Percentiles rank a stretch among this genome's conserved stretches.
Conservation (phyloP, 2,888 invertebrate species). For the Seladonia tumulorum region DNA sequence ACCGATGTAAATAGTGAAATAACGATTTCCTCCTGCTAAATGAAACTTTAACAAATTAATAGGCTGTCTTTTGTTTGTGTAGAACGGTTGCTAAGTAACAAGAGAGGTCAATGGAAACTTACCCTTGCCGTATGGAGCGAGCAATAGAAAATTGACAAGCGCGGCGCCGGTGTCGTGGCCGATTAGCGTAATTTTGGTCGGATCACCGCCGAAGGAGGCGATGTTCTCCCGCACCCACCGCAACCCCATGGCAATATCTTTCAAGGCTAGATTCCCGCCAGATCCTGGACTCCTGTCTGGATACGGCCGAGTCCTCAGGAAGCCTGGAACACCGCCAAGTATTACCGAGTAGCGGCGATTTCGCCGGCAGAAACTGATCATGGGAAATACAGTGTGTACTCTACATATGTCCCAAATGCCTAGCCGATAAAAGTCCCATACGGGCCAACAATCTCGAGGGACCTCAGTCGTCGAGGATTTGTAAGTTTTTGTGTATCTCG, state of each 20-base stretch:
- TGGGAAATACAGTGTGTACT: no score
- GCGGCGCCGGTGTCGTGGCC: constrained; percentile 96
- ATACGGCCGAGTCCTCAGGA: constrained; percentile 85
- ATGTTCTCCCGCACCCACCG: constrained; percentile 94
- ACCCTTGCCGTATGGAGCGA: constrained; percentile 92
- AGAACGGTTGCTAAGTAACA: background rate
- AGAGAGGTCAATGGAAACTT: constrained; percentile 25
- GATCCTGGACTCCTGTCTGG: constrained; percentile 83
- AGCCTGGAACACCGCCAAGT: constrained; percentile 84
- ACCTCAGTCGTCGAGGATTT: no score
- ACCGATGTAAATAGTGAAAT: no score
- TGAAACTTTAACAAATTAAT: no score
- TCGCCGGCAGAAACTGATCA: background rate
- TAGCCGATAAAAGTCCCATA: no score
- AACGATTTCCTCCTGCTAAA: no score
- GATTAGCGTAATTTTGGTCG: constrained; percentile 91
- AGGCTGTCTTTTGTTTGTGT: no score
- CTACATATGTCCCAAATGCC: no score
- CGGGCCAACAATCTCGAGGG: no score
- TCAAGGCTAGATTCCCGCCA: constrained; percentile 90
- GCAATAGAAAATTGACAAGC: constrained; percentile 92
- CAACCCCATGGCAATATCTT: constrained; percentile 93
- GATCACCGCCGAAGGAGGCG: constrained; percentile 95
- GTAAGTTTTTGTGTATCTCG: no score
- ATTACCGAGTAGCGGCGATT: background rate